A percentile compares a stretch with the other conserved stretches of the same genome.
Evolutionary conservation across 2,888 invertebrate species (phyloP).

Genomic region (Myathropa florea): DNA sequence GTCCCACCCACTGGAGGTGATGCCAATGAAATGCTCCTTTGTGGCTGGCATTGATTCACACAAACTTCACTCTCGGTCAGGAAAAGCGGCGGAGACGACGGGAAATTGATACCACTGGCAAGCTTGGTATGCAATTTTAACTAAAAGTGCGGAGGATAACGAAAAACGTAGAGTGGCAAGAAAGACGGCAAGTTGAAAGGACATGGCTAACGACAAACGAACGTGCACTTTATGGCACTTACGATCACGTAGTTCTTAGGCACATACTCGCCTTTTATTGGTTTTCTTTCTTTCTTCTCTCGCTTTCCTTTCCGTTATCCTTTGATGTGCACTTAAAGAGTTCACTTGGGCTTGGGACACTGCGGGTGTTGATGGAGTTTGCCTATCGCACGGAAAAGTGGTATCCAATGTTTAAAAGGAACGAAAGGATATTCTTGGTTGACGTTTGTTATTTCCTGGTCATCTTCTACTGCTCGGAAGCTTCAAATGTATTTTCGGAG

Average conservation of each 20-base stretch:
- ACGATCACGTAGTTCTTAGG: constrained; percentile 3
- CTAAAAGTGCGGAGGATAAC: neutral
- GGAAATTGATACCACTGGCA: neutral
- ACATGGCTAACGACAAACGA: constrained; percentile 39
- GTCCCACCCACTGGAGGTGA: constrained; percentile 8
- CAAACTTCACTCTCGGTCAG: constrained; percentile 17
- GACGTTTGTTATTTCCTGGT: too few relatives aligned
- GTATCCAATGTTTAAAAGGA: neutral
- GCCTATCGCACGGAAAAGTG: neutral
- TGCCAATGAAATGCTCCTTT: constrained; percentile 28
- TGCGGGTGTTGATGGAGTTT: neutral
- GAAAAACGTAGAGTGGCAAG: neutral
- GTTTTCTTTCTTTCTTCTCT: neutral
- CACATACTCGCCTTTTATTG: neutral
- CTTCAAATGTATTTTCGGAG: too few relatives aligned
- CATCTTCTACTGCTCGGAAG: too few relatives aligned
- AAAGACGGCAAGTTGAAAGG: constrained; percentile 4
- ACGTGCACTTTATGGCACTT: constrained; percentile 50
- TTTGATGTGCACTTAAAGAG: neutral
- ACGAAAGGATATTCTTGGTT: too few relatives aligned
- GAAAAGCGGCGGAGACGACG: neutral
- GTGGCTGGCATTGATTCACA: constrained; percentile 41
- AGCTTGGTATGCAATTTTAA: neutral
- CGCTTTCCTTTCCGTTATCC: neutral
- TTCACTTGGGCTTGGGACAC: neutral